Percentiles rank a stretch among this genome's conserved stretches.
Conservation (phyloP, 1,140 invertebrate species). For the Triops cancriformis region DNA sequence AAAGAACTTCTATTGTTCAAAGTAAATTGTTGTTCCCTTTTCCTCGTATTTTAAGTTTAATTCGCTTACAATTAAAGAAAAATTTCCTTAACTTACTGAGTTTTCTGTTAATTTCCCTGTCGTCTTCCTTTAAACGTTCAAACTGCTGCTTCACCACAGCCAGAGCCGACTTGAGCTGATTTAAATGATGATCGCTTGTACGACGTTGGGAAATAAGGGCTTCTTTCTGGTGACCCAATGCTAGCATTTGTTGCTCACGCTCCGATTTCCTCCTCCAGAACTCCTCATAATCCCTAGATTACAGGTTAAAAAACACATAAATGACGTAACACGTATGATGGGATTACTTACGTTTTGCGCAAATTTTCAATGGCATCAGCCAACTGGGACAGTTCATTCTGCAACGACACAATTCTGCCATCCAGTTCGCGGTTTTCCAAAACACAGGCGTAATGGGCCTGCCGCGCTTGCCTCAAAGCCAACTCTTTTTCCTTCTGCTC, state of each 20-base stretch:
- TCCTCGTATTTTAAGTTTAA: too few species aligned
- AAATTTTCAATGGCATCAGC: neutral
- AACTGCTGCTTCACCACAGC: slow-evolving; percentile 17
- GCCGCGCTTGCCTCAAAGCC: neutral
- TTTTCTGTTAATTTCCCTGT: neutral
- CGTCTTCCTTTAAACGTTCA: slow-evolving; percentile 27
- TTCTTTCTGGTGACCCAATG: slow-evolving; percentile 22
- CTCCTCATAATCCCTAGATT: neutral
- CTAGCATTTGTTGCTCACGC: slow-evolving; percentile 21
- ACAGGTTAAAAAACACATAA: neutral
- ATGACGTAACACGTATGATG: neutral
- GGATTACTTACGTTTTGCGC: neutral
- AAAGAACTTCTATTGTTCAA: too few species aligned
- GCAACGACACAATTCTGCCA: neutral
- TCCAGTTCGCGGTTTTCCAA: neutral
- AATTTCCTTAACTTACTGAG: neutral
- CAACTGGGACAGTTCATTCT: neutral
- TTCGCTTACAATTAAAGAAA: neutral
- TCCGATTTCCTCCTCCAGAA: slow-evolving; percentile 18
- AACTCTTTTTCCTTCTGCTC: neutral
- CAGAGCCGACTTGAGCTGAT: neutral
- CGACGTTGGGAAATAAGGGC: slow-evolving; percentile 11
- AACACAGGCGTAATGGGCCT: neutral
- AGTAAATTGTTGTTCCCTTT: too few species aligned
- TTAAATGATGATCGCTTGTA: neutral